A percentile compares a stretch with the other conserved stretches of the same genome.
Evolutionary conservation across 2,113 vertebrate species (phyloP).

Genomic region (Atlantisia rogersi): DNA sequence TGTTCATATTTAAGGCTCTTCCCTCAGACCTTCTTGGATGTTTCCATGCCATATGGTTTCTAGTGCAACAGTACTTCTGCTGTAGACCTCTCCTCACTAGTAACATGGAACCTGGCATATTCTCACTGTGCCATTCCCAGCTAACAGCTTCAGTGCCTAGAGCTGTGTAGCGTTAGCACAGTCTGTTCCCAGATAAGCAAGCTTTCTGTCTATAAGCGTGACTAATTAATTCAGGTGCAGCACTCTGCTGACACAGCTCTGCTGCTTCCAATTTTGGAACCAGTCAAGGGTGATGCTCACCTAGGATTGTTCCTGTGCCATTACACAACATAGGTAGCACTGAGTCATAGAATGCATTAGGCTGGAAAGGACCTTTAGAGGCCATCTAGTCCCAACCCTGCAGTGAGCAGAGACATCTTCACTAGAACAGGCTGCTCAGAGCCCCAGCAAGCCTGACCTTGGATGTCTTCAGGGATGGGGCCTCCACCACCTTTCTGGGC

Average conservation of each 20-base stretch:
- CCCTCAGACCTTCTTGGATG: neutral
- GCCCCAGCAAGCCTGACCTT: too few species aligned
- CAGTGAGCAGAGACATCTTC: too few species aligned
- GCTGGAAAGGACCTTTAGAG: too few species aligned
- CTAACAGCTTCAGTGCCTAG: neutral
- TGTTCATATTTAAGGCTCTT: neutral
- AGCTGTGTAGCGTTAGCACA: neutral
- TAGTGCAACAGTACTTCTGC: neutral
- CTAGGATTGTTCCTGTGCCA: neutral
- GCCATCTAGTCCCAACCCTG: too few species aligned
- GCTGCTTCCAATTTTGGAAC: neutral
- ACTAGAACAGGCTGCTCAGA: too few species aligned
- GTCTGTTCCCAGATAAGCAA: constrained; percentile 13
- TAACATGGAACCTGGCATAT: neutral
- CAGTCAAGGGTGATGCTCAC: neutral
- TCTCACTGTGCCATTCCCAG: neutral
- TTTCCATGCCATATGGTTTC: neutral
- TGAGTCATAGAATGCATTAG: too few species aligned
- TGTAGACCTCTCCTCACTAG: neutral
- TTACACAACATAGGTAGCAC: neutral
- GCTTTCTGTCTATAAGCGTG: neutral
- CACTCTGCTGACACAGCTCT: neutral
- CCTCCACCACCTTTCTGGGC: too few species aligned
- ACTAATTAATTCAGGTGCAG: constrained; percentile 2
- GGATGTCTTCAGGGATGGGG: too few species aligned